Evolutionary conservation across 2,888 invertebrate species (phyloP), one percentile per base, ranked within the genome.

Genomic region (Coenonympha arcania): DNA sequence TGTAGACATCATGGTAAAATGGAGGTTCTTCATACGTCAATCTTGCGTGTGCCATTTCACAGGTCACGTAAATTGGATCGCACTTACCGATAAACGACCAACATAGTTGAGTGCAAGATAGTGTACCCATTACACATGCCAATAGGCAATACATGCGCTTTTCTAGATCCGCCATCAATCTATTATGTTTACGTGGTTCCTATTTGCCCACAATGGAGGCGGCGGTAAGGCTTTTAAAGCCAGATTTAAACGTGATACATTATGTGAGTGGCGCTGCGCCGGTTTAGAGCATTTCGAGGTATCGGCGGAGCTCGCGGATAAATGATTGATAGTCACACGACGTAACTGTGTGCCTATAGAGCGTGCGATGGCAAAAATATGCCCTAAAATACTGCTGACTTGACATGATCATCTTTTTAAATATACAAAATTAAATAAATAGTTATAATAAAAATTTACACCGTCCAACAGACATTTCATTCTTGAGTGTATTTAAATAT

Each of bases 181-280:
- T 79, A 78, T 80, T 79, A 76, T 80, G 73, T 80, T 78, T 75
- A 73, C 71, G 61, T 70, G 71, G 65, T 74, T 69, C 69, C 66
- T 68, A 73, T 68, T 64, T 61, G 61, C 56, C 64, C 59, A 69
- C 74, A 74, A 78, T 75, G 71, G 71, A 70, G 63, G 62, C 66
- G 59, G 59, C 56, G 61, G 71, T 69, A 67, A 69, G 71, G 68
- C 71, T 79, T 80, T 76, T 71, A 78, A 78, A 79, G 75, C 74
- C 67, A 67, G 65, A 77, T 83, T 80, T 77, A 78, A 82, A 76
- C 69, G 79, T 79, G 73, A 82, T 82, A 81, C 78, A 83, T 84
- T 83, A 83, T 79, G 67, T 75, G 73, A 73, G 73, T 71, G 76
- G 71, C 71, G 71, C 71, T 69, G 73, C 41, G 41, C 18, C 28